Conservation (phyloP, 2,113 vertebrate species). For the Hystrix brachyura region DNA sequence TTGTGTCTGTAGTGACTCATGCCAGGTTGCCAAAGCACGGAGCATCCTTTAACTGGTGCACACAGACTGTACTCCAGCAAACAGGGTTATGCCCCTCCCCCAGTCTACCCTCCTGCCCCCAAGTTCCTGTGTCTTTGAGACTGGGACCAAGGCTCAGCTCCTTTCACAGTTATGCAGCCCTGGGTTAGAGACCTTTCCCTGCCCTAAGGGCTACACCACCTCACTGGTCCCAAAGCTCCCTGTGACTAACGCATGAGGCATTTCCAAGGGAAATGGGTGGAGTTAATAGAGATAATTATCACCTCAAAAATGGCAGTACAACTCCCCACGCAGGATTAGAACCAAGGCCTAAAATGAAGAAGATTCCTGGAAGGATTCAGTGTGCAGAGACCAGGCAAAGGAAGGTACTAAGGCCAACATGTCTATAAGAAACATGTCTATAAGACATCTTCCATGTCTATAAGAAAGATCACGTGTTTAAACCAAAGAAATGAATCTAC, state of each 20-base stretch:
- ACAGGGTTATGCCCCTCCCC: background rate
- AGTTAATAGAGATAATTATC: background rate
- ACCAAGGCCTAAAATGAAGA: background rate
- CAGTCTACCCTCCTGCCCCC: background rate
- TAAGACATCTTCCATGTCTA: background rate
- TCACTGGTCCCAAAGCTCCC: background rate
- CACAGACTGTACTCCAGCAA: background rate
- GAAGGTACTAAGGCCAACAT: too few relatives aligned
- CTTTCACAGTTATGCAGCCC: background rate
- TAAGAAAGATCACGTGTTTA: background rate
- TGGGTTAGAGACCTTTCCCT: background rate
- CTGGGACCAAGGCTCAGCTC: background rate
- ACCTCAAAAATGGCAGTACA: background rate
- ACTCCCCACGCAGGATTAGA: background rate
- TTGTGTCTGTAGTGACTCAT: background rate
- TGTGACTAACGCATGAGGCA: background rate
- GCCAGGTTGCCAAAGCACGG: background rate
- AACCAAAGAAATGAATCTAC: background rate
- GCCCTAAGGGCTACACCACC: rapidly evolving
- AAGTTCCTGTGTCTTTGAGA: too few relatives aligned
- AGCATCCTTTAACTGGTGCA: background rate
- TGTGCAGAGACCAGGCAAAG: background rate
- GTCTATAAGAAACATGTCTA: background rate
- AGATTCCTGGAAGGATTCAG: background rate
- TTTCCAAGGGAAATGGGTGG: background rate